phyloP scores from a whole-genome alignment of 2,888 invertebrate species.

The Platynereis dumerilii region DNA sequence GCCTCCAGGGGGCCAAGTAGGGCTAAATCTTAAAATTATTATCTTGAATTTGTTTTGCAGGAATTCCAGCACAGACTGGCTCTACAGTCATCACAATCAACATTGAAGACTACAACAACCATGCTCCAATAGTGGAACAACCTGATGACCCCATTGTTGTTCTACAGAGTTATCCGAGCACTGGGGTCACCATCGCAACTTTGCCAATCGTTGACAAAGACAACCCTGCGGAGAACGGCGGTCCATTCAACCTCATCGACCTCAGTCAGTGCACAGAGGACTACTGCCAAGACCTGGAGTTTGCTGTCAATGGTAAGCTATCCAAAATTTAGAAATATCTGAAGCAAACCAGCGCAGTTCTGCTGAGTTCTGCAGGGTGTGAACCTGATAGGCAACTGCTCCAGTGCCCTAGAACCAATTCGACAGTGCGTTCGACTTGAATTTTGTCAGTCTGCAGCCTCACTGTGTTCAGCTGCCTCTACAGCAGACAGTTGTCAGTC shows the following conservation, averaged over 20 bases:
- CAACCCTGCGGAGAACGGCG: conserved; percentile 45
- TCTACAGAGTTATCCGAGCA: conserved; percentile 54
- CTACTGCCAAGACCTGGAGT: conserved; percentile 14
- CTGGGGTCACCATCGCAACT: conserved; percentile 58
- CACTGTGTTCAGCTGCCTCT: too few relatives aligned
- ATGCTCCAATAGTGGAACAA: conserved; percentile 85
- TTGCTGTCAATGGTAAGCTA: background rate
- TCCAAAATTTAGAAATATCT: too few relatives aligned
- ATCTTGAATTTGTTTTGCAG: too few relatives aligned
- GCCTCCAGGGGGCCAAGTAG: too few relatives aligned
- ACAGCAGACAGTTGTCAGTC: too few relatives aligned
- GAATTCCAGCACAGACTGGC: conserved; percentile 66
- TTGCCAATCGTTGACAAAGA: conserved; percentile 52
- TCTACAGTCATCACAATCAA: conserved; percentile 94
- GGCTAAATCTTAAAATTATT: too few relatives aligned
- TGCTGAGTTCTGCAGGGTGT: too few relatives aligned
- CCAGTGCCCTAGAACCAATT: too few relatives aligned
- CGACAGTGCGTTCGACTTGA: too few relatives aligned
- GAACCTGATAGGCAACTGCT: too few relatives aligned
- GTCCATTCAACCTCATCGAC: conserved; percentile 76
- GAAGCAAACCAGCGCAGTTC: too few relatives aligned
- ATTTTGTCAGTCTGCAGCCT: too few relatives aligned
- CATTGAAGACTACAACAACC: conserved; percentile 94
- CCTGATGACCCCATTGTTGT: conserved; percentile 57
- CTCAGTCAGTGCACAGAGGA: conserved; percentile 7